Evolutionary conservation across 2,113 vertebrate species (phyloP).

Genomic region (Antechinus flavipes): DNA sequence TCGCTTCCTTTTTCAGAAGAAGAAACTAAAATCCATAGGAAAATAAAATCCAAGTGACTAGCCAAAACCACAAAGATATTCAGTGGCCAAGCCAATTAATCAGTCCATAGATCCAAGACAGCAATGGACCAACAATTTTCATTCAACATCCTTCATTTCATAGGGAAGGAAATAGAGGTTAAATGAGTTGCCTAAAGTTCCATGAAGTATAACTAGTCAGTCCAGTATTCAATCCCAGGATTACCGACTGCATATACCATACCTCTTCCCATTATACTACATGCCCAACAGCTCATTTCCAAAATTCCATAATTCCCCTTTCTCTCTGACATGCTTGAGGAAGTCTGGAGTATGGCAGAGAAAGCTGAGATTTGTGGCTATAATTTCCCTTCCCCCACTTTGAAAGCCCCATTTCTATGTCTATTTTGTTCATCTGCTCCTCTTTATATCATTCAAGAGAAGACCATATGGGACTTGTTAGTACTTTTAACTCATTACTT

Average conservation of each 20-base stretch:
- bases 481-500: slow-evolving; percentile 43
- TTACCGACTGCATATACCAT: neutral
- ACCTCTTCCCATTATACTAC: neutral
- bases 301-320: slow-evolving; percentile 17
- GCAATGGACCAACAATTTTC: neutral
- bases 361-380: slow-evolving; percentile 50
- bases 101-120: neutral
- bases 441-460: neutral
- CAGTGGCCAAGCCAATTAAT: neutral
- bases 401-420: neutral
- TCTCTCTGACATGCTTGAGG: slow-evolving; percentile 44
- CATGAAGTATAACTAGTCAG: neutral
- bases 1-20: neutral
- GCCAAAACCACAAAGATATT: neutral
- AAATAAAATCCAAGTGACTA: neutral
- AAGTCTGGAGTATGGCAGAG: slow-evolving; percentile 35
- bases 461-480: neutral
- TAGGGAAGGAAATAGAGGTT: neutral
- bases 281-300: neutral
- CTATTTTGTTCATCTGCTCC: neutral
- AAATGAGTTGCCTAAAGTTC: neutral
- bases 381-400: slow-evolving; percentile 23
- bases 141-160: neutral
- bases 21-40: neutral
- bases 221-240: neutral